Percentiles rank a stretch among this genome's conserved stretches.
These are phyloP conservation scores for Exocentrus adspersus DNA, from an alignment of 2,888 invertebrate species.

Conservation along the genomic window DNA sequence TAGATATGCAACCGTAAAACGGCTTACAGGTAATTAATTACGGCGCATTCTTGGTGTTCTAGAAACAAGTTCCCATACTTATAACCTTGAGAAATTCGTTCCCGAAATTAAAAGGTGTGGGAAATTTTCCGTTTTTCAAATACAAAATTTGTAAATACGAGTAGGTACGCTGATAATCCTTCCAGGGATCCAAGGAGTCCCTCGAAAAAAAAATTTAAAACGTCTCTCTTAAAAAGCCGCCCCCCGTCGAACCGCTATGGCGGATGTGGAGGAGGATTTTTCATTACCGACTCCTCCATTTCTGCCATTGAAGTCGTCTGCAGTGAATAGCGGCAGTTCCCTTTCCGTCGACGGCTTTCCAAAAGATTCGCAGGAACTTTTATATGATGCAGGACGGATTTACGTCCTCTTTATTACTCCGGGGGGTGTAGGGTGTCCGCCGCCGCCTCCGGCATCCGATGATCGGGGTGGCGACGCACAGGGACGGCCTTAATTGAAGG, in stretches of 20 bases:
- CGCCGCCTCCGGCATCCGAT: constrained; percentile 16
- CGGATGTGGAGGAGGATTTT: constrained; percentile 33
- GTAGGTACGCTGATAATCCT: too few species aligned
- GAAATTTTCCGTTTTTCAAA: background rate
- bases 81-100: background rate
- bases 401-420: constrained; percentile 35
- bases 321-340: constrained; percentile 29
- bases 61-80: background rate
- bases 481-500: constrained; percentile 20
- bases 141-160: too few species aligned
- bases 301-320: constrained; percentile 17
- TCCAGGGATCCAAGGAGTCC: too few species aligned
- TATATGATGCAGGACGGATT: constrained; percentile 32
- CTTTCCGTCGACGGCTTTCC: constrained; percentile 30
- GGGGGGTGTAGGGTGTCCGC: constrained; percentile 31
- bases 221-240: constrained; percentile 8
- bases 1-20: background rate
- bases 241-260: constrained; percentile 8
- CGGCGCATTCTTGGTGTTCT: background rate
- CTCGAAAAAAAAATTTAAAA: too few species aligned
- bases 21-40: background rate
- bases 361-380: constrained; percentile 36
- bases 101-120: background rate
- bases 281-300: constrained; percentile 27
- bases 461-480: constrained; percentile 10